A percentile compares a stretch with the other conserved stretches of the same genome.
Evolutionary conservation across 2,113 vertebrate species (phyloP).

Genomic region (Nannospalax galili): DNA sequence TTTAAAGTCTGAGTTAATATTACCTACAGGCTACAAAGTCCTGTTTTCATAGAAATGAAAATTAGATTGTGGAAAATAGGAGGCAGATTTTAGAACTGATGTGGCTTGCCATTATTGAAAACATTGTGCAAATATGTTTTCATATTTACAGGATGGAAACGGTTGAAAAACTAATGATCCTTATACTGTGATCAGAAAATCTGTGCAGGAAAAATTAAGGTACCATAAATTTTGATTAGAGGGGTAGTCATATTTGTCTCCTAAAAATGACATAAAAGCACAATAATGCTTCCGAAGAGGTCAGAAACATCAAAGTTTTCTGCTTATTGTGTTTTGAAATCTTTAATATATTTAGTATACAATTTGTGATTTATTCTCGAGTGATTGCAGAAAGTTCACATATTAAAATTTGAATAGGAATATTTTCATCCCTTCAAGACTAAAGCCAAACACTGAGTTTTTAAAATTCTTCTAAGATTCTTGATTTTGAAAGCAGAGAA

Average conservation of each 20-base stretch:
- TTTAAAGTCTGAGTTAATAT: background rate
- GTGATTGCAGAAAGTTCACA: background rate
- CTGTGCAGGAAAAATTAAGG: background rate
- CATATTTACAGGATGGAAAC: background rate
- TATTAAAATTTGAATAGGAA: slow-evolving; percentile 47
- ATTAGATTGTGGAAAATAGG: slow-evolving; percentile 23
- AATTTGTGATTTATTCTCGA: slow-evolving; percentile 38
- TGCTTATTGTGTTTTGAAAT: slow-evolving; percentile 48
- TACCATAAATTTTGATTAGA: slow-evolving; percentile 44
- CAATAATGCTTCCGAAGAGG: background rate
- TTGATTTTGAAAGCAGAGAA: slow-evolving; percentile 4
- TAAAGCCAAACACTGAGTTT: background rate
- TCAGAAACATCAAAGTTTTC: slow-evolving; percentile 25
- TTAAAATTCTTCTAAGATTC: background rate
- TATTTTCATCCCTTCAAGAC: slow-evolving; percentile 30
- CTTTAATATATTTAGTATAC: slow-evolving; percentile 32
- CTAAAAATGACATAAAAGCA: slow-evolving; percentile 25
- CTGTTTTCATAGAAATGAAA: slow-evolving; percentile 58
- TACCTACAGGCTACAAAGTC: background rate
- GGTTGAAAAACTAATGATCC: slow-evolving; percentile 40
- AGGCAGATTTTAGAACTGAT: background rate
- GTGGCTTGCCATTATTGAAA: background rate
- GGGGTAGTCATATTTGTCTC: background rate
- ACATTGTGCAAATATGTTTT: slow-evolving; percentile 16
- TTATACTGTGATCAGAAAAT: slow-evolving; percentile 35